Base-by-base conservation (phyloP, 2,797 vertebrate species). In the Pseudopleuronectes americanus region DNA sequence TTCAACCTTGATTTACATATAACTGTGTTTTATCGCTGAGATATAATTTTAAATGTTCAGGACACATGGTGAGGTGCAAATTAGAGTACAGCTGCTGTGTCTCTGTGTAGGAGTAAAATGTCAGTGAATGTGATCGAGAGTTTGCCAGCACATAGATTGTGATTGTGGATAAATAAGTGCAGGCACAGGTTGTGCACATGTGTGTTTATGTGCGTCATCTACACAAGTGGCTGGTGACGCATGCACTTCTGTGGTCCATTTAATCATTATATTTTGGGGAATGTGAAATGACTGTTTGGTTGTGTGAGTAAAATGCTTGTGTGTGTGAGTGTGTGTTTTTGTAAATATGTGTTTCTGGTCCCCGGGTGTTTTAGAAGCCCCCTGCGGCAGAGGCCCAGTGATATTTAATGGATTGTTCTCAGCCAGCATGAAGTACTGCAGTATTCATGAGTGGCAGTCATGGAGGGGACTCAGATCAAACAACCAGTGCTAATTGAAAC, bases 381-480 rank as follows among this genome's bases (percentile, higher is more conserved):
- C 84, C 78, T 70, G 68, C 75, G 7, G 82, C 76, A 77, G 24
- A 74, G 57, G 67, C 58, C 84, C 65, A 75, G 64, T 68, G 76
- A 73, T 83, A 68, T 81, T 84, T 81, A 79, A 83, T 87, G 84
- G 78, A 86, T 84, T 87, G 53, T 83, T 81, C 74, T 83, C 76
- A 81, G 77, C 52, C 57, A 6, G 57, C 36, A 23, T 76, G 54
- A 26, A 77, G 67, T 78, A 21, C 74, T 75, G 81, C 77, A 72
- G 55, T 74, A 82, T 79, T 78, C 74, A 68, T 77, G 76, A 69
- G 70, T 84, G 63, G 66, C 68, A 80, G 85, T 74, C 75, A 84
- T 70, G 43, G 66, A 74, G 70, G 64, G 56, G 54, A 55, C 73
- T 80, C 69, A 72, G 77, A 84, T 89, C 84, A 85, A 88, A 85